Evolutionary conservation across 2,888 invertebrate genomes (phyloP).

Genomic region (Aspidiotus rigidus): DNA sequence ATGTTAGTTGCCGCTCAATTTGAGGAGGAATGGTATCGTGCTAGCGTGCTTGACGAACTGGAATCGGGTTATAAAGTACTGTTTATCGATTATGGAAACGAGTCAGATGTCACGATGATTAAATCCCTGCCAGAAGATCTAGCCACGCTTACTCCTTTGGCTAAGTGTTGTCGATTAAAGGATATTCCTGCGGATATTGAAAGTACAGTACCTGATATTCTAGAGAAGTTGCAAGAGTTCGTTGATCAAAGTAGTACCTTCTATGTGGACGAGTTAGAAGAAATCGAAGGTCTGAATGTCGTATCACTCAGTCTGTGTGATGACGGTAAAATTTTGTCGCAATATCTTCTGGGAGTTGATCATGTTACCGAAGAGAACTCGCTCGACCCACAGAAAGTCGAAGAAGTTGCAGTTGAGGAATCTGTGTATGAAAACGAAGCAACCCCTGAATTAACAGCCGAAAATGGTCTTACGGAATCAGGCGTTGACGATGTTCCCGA

Average conservation of each 20-base stretch:
- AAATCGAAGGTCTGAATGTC: not conserved
- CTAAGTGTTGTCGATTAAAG: slow-evolving; percentile 54
- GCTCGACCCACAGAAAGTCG: not conserved
- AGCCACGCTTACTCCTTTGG: slow-evolving; percentile 51
- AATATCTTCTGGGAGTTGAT: not conserved
- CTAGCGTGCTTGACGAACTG: slow-evolving; percentile 52
- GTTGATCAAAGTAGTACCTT: not conserved
- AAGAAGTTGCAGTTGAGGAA: not conserved
- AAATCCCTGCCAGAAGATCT: slow-evolving; percentile 46
- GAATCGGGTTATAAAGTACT: slow-evolving; percentile 52
- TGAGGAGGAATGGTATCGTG: slow-evolving; percentile 62
- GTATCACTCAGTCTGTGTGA: not conserved
- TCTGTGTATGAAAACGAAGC: not conserved
- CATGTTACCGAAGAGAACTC: not conserved
- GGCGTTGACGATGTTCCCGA: not conserved
- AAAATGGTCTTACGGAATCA: not conserved
- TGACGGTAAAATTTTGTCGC: not conserved
- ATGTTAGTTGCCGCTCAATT: slow-evolving; percentile 57
- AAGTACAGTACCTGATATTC: not conserved
- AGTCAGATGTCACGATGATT: not conserved
- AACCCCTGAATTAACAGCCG: not conserved
- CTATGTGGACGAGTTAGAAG: not conserved
- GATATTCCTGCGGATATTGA: slow-evolving; percentile 7
- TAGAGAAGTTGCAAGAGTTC: slow-evolving; percentile 13
- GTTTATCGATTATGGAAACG: slow-evolving; percentile 61